Percentiles rank a stretch among this genome's conserved stretches.
Evolutionary conservation across 2,888 invertebrate genomes (phyloP).

Genomic region (Tethea ocularis): DNA sequence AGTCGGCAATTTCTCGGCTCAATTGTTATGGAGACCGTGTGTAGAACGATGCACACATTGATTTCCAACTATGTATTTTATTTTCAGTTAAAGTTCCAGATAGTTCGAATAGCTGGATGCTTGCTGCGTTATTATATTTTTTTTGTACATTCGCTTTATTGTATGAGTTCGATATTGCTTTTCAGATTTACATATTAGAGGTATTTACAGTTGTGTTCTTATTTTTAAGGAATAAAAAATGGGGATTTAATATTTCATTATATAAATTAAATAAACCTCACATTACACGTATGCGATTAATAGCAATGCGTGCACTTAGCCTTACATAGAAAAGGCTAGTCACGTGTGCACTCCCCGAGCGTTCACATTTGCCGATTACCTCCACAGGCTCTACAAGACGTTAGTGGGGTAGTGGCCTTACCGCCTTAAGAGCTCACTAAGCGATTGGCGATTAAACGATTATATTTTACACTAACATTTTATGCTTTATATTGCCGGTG

Average conservation of each 20-base stretch:
- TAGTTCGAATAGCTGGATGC: conserved; percentile 6
- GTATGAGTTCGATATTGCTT: neutral
- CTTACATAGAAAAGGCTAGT: conserved; percentile 34
- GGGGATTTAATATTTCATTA: neutral
- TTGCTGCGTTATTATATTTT: neutral
- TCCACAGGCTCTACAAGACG: conserved; percentile 32
- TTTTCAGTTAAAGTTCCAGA: conserved; percentile 8
- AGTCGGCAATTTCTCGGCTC: conserved; percentile 73
- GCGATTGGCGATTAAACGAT: conserved; percentile 39
- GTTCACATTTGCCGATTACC: conserved; percentile 54
- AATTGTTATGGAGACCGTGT: conserved; percentile 66
- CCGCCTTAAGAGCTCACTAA: conserved; percentile 46
- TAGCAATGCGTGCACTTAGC: conserved; percentile 29
- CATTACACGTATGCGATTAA: conserved; percentile 20
- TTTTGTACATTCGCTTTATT: neutral
- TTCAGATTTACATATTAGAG: neutral
- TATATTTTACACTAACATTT: conserved; percentile 34
- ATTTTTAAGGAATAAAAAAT: too few species aligned
- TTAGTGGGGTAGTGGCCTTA: conserved; percentile 42
- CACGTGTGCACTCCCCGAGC: conserved; percentile 44
- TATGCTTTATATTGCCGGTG: conserved; percentile 24
- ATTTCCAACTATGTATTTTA: conserved; percentile 35
- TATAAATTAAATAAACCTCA: neutral
- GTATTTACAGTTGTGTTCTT: neutral
- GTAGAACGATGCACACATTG: conserved; percentile 51